Base-by-base conservation (phyloP, 2,113 vertebrate genomes). In the Psilopsiagon aymara region DNA sequence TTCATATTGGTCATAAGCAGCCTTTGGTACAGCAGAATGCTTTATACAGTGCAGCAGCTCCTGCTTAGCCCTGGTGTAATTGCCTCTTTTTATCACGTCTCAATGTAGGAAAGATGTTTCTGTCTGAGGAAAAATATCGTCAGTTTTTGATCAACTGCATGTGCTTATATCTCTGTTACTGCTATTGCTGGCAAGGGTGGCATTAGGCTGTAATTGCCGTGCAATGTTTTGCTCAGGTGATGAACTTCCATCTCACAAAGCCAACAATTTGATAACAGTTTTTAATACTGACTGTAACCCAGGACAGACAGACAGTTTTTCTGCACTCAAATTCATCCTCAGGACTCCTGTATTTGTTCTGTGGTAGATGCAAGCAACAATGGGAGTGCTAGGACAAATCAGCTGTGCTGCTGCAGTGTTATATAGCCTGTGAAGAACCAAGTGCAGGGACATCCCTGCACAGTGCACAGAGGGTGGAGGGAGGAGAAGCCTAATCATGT, bases 1-100 rank as follows among this genome's bases (percentile, higher is more conserved):
- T 97, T 97, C 97, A 97, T 97, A 97, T 92, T 96, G 96, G 97
- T 97, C 97, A 97, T 94, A 96, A 97, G 96, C 95, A 96, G 94
- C 82, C 87, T 90, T 96, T 92, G 92, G 86, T 96, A 90, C 35
- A 75, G 91, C 88, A 77, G 83, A 35, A 89, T 86, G 86, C 92
- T 95, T 96, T 94, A 89, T 86, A 77, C 70, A 41, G 81, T 29
- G 69, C 70, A 11, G 88, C 68, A 80, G 83, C 88, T 96, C 93
- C 95, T 93, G 92, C 92, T 94, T 86, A 59, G 91, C 90, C 90
- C 90, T 63, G 43, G 16, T 88, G 64, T 93, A 97, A 97, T 96
- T 80, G 81, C 97, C 69, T 83, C 83, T 74, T 73, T 96, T 92
- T 82, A 83, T 95, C 88, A 86, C 31, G 5, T 82, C 76, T 91